Evolutionary conservation across 2,888 invertebrate genomes (phyloP).

Genomic region (Plagiodera versicolora): DNA sequence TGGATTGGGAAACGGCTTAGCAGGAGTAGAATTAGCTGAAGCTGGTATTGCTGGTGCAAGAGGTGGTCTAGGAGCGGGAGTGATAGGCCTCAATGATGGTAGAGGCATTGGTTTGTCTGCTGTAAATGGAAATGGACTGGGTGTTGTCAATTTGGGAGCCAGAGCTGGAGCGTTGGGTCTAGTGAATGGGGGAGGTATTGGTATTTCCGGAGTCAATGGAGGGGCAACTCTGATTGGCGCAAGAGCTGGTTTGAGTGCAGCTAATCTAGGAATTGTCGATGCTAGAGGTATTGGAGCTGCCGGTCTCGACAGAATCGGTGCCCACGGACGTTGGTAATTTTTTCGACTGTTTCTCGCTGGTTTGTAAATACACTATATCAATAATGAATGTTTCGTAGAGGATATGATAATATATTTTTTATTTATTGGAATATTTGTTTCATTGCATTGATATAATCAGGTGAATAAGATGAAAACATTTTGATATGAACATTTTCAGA

Average conservation of each 20-base stretch:
- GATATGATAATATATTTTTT: no score
- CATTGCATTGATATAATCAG: no score
- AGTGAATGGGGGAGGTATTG: not conserved
- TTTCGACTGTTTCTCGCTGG: not conserved
- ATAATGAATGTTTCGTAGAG: not conserved
- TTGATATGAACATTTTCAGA: no score
- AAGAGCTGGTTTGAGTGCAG: slow-evolving; percentile 23
- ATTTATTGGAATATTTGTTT: no score
- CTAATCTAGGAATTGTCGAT: not conserved
- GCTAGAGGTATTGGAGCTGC: slow-evolving; percentile 31
- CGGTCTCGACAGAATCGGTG: slow-evolving; percentile 18
- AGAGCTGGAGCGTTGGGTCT: not conserved
- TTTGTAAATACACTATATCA: not conserved
- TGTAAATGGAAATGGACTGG: slow-evolving; percentile 4
- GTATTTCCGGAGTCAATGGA: not conserved
- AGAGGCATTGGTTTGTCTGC: not conserved
- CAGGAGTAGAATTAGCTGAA: not conserved
- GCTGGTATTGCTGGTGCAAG: not conserved
- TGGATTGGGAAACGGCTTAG: not conserved
- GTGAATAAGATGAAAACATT: no score
- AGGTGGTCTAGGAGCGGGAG: not conserved
- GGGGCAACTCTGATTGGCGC: not conserved
- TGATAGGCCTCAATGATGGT: not conserved
- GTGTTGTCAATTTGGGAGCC: slow-evolving; percentile 2
- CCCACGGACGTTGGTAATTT: not conserved